Evolutionary conservation across 2,888 invertebrate species (phyloP).

Genomic region (Hirtodrosophila confusa): DNA sequence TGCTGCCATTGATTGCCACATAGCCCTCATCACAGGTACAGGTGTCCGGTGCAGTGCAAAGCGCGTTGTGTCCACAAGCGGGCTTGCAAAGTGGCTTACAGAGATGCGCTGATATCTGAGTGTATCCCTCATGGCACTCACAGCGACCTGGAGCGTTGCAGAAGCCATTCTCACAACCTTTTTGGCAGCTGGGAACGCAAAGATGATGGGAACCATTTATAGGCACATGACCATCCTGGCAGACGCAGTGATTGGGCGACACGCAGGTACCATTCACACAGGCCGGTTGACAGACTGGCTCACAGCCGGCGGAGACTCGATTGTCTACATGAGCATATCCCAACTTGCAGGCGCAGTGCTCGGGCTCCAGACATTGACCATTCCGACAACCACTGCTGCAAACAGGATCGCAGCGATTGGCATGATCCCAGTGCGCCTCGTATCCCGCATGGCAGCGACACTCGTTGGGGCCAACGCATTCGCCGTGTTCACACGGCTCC

Average conservation of each 20-base stretch:
- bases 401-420: slow-evolving; percentile 73
- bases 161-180: slow-evolving; percentile 84
- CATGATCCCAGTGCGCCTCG: slow-evolving; percentile 55
- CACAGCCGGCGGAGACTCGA: slow-evolving; percentile 80
- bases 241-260: slow-evolving; percentile 82
- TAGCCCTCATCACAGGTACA: slow-evolving; percentile 82
- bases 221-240: slow-evolving; percentile 76
- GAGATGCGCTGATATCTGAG: slow-evolving; percentile 67
- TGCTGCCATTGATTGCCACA: slow-evolving; percentile 71
- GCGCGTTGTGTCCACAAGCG: slow-evolving; percentile 77
- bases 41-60: slow-evolving; percentile 82
- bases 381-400: slow-evolving; percentile 80
- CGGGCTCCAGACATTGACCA: slow-evolving; percentile 84
- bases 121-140: slow-evolving; percentile 80
- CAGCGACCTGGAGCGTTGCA: slow-evolving; percentile 81
- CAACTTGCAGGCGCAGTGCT: slow-evolving; percentile 81
- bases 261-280: slow-evolving; percentile 85
- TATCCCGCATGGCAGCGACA: slow-evolving; percentile 85
- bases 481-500: slow-evolving; percentile 73
- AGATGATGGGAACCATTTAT: slow-evolving; percentile 70
- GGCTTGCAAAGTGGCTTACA: slow-evolving; percentile 76
- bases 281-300: slow-evolving; percentile 85
- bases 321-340: slow-evolving; percentile 72
- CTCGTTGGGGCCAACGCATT: slow-evolving; percentile 84
- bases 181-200: slow-evolving; percentile 81